Evolutionary conservation across 2,797 vertebrate genomes (phyloP), one percentile per base, ranked within the genome.

Genomic region (Labroides dimidiatus): DNA sequence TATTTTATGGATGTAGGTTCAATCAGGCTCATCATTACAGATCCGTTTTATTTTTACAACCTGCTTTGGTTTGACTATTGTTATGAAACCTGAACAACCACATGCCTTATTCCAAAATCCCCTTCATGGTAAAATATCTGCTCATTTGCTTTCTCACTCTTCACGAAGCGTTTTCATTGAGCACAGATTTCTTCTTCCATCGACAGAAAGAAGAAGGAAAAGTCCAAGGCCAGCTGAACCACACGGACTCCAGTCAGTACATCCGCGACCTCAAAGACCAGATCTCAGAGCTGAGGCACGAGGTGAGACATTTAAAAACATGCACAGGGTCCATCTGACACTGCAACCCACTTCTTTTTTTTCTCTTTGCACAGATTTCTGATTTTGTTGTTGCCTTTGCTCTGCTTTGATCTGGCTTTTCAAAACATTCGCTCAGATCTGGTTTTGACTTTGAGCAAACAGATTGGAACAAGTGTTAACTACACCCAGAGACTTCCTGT

Each of bases 151-250:
- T n/a, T 43, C 19, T 54, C 33, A 10, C 20, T 43, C 16, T 61
- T 45, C 17, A 15, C 56, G 59, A 24, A 2, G 20, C 21, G 17
- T 6, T 3, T 47, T n/a, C 19, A 21, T 36, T 14, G 7, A 39
- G 12, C 20, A 37, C 10, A 27, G 14, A 21, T 12, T 19, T 3
- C n/a, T 4, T 67, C 17, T 77, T 73, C 36, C 45, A 8, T 49
- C 80, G 79, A 91, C 93, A 99, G 97, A 99, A 96, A 93, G 97
- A 99, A 96, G 97, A 99, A 93, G 97, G 96, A 64, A 97, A 96
- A 89, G 92, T 99, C 85, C 95, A 99, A 87, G 97, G 97, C 39
- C 97, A 99, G 71, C 96, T 99, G 80, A 97, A 97, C 93, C 96
- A 95, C 93, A 97, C 95, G 3, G 97, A 99, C 91, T 97, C 96